Evolutionary conservation across 2,797 vertebrate species (phyloP), one percentile per base, ranked within the genome.

Genomic region (Sebastiscus albofasciatus): DNA sequence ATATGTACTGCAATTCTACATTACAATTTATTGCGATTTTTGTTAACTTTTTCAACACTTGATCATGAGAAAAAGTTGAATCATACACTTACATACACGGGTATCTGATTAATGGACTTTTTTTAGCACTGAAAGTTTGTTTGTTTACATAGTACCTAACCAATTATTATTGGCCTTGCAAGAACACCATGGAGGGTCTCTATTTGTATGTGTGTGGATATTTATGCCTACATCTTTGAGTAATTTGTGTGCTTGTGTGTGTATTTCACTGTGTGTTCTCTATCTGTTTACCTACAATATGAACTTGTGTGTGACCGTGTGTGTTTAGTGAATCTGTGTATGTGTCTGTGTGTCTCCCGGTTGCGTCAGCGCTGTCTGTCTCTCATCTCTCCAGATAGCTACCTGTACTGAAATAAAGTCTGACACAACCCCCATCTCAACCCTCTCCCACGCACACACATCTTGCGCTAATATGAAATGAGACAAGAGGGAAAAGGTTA

Each of bases 351-450:
- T 93, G 88, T 93, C 91, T 90, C 54, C 49, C 72, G 54, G 79
- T 94, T 94, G 88, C 93, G 92, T 95, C 91, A 94, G 74, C 39
- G 16, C 59, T 1, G 14, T 77, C 74, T 71, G 67, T 73, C 73
- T 87, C 84, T 84, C 79, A 81, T 89, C 82, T 88, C 82, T 84
- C 61, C 58, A 42, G 62, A 26, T 42, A 80, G 49, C 27, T 56
- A 52, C 49, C 49, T 52, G 49, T 10, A 62, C 59, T 76, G 39
- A 84, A 81, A 86, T 80, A 82, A 82, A 81, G 56, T 34, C 67
- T 70, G 79, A 86, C 67, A 85, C 77, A 88, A 81, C 67, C 67
- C 72, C 62, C 67, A 66, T 77, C 61, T 60, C 68, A 75, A 67
- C 55, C 29, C 74, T 27, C 31, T 72, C 33, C 27, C 9, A 3